Evolutionary conservation across 1,140 invertebrate species (phyloP), one percentile per base, ranked within the genome.

Genomic region (Drosophila bocki): DNA sequence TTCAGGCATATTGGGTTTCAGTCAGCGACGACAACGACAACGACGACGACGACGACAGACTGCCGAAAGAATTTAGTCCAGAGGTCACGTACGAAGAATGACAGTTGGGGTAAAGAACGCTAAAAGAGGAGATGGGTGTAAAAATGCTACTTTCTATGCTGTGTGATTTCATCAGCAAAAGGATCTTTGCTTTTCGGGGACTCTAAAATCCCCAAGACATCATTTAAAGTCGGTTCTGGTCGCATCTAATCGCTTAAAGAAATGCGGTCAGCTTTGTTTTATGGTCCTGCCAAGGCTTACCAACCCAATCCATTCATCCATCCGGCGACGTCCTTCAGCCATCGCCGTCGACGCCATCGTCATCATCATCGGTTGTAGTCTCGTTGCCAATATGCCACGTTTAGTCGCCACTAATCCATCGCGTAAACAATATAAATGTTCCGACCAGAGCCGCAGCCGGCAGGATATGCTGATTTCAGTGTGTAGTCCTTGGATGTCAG

Each of bases 1-100:
- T 86, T 86, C 69, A 85, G 80, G 53, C 79, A 85, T 85, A 85
- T 86, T 86, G 82, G 65, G 75, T 86, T 86, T 86, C 82, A 84
- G 81, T 63, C 81, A 70, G 45, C 22, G 9, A 17, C 37, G 12
- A 47, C 44, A 1, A 17, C 37, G 3, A 47, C 44, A 3, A 50
- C 26, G 26, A 62, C 71, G 64, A 19, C 64, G 50, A 79, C 59
- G 61, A 76, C 75, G 76, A 84, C 60, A 78, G 80, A 75, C 63
- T 72, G 63, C 35, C 68, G 47, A 62, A 74, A 54, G 82, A 86
- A 79, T 86, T 86, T 76, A 79, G 82, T 72, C 48, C 78, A 86
- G 78, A 86, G 82, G 82, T 86, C 82, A 86, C 82, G 78, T 86
- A 75, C 82, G 39, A 67, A 51, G 57, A 78, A 58, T 54, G n/a